phyloP scores from a whole-genome alignment of 2,113 vertebrate species.

The Pteronura brasiliensis region DNA sequence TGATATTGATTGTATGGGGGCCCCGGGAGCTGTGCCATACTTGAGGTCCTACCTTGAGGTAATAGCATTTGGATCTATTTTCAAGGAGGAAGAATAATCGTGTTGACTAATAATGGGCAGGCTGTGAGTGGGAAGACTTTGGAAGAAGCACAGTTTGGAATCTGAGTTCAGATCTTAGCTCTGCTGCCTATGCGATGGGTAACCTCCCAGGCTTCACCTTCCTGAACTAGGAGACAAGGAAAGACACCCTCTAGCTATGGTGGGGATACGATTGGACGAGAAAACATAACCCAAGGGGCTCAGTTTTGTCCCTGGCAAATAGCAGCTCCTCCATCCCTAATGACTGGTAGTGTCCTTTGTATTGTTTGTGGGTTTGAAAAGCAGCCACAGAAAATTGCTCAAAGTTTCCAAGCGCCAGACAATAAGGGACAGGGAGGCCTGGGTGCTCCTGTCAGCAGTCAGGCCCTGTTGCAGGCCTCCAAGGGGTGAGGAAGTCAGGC shows the following conservation, averaged over 20 bases:
- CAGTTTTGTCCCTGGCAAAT: neutral
- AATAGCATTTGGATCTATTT: neutral
- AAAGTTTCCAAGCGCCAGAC: neutral
- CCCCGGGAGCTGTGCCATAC: neutral
- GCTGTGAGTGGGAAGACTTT: neutral
- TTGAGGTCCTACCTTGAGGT: neutral
- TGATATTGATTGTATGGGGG: neutral
- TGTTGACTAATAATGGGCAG: neutral
- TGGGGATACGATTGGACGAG: neutral
- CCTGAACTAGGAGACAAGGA: slow-evolving; percentile 44
- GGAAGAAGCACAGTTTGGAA: neutral
- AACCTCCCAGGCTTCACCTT: slow-evolving; percentile 29
- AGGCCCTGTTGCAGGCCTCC: neutral
- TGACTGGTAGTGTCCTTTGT: neutral
- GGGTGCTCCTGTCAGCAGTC: neutral
- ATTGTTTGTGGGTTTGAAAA: neutral
- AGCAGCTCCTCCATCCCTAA: neutral
- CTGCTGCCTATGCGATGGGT: neutral
- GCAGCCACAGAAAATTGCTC: neutral
- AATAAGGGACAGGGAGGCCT: neutral
- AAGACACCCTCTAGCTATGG: neutral
- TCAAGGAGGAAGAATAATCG: neutral
- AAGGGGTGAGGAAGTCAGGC: neutral
- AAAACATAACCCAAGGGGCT: neutral
- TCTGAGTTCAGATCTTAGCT: slow-evolving; percentile 25